Evolutionary conservation across 2,113 vertebrate species (phyloP).

Genomic region (Hypanus sabinus): DNA sequence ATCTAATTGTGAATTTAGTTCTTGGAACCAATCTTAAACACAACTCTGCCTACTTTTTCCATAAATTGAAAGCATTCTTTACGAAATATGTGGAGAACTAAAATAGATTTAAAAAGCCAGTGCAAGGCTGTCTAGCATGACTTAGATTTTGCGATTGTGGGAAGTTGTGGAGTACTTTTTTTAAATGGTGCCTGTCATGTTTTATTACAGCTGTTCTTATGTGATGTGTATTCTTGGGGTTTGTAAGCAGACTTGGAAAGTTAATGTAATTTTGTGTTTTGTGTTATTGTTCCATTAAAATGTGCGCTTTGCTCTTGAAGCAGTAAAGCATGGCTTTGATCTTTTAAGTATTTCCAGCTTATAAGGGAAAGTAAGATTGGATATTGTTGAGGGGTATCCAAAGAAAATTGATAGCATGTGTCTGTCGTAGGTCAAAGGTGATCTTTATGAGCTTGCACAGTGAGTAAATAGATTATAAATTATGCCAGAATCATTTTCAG

Average conservation of each 20-base stretch:
- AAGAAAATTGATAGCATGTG: constrained; percentile 80
- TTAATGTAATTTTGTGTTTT: constrained; percentile 33
- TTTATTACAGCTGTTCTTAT: constrained; percentile 45
- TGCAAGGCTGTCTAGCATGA: not conserved
- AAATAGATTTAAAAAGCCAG: not conserved
- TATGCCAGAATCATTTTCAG: constrained; percentile 39
- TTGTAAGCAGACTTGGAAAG: constrained; percentile 31
- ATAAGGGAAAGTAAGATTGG: constrained; percentile 52
- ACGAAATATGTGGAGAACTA: not conserved
- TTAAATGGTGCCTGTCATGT: constrained; percentile 47
- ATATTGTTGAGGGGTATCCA: constrained; percentile 57
- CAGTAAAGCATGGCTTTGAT: constrained; percentile 76
- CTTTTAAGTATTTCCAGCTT: constrained; percentile 84
- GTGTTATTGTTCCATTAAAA: constrained; percentile 56
- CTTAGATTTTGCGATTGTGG: not conserved
- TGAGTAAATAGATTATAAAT: constrained; percentile 67
- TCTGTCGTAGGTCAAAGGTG: constrained; percentile 63
- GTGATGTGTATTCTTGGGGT: constrained; percentile 15
- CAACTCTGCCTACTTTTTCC: not conserved
- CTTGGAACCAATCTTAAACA: not conserved
- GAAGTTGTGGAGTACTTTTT: constrained; percentile 40
- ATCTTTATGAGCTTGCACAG: constrained; percentile 72
- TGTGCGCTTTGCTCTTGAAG: constrained; percentile 73
- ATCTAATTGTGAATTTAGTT: constrained; percentile 6
- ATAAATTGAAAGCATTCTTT: not conserved